A percentile compares a stretch with the other conserved stretches of the same genome.
These are phyloP conservation scores for Rafetus swinhoei DNA, from an alignment of 2,113 vertebrate genomes.

Conservation along the genomic window DNA sequence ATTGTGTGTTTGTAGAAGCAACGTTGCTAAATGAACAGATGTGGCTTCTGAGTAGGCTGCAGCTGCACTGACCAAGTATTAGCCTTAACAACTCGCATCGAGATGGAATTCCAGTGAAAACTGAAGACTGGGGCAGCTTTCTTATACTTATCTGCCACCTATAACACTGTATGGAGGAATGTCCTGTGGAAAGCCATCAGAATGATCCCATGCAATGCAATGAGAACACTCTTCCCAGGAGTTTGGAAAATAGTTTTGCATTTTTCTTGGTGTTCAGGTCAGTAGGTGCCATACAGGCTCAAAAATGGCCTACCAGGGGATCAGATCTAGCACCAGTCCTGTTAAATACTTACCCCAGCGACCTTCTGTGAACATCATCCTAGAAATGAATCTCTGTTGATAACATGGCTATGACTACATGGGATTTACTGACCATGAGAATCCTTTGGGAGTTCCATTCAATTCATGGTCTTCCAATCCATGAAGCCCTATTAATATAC, in stretches of 20 bases:
- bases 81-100: neutral
- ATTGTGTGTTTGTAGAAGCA: neutral
- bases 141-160: neutral
- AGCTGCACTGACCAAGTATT: neutral
- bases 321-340: neutral
- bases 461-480: neutral
- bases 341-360: neutral
- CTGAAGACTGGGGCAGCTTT: neutral
- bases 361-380: neutral
- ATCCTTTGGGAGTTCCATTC: neutral
- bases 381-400: neutral
- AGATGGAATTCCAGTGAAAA: neutral
- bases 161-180: neutral
- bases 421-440: neutral
- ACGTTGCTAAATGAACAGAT: neutral
- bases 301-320: neutral
- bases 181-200: neutral
- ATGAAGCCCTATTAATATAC: neutral
- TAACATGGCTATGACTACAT: neutral
- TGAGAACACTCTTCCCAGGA: neutral
- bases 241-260: neutral
- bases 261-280: too few relatives aligned
- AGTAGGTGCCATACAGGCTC: too few relatives aligned
- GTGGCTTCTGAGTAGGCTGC: neutral
- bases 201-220: neutral